These are phyloP conservation scores for Sigmodon hispidus DNA, from an alignment of 2,113 vertebrate genomes.

Conservation along the genomic window DNA sequence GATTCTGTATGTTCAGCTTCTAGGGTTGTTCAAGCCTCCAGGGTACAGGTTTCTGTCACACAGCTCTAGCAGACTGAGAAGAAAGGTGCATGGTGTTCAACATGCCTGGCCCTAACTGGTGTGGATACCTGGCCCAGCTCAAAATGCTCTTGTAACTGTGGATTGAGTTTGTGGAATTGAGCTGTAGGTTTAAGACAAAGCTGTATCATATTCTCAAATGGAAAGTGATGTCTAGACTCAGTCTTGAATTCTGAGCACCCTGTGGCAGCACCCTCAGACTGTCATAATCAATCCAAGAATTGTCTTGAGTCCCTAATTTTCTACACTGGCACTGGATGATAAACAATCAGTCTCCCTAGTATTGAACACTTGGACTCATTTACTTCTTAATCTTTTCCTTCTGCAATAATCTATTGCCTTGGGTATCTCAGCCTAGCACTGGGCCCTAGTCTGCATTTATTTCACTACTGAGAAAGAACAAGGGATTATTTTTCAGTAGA, in stretches of 20 bases:
- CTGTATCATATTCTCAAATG: not conserved
- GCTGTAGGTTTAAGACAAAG: accelerated
- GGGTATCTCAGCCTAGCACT: not conserved
- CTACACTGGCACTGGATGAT: not conserved
- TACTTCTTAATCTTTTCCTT: slow-evolving; percentile 22
- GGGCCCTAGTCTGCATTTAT: not conserved
- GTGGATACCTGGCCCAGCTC: not conserved
- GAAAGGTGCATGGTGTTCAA: accelerated
- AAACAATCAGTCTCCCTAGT: not conserved
- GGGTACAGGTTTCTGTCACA: not conserved
- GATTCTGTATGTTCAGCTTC: not conserved
- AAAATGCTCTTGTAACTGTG: not conserved
- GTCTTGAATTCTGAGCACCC: not conserved
- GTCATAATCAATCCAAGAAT: not conserved
- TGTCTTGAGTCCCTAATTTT: not conserved
- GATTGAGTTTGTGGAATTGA: not conserved
- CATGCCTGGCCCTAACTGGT: accelerated
- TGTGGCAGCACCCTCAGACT: not conserved
- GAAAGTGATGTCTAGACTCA: not conserved
- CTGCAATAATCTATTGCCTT: not conserved
- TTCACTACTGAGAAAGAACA: slow-evolving; percentile 36
- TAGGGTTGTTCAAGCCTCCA: not conserved
- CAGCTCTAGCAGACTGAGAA: accelerated
- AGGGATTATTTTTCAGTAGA: slow-evolving; percentile 22
- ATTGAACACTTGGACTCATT: not conserved